Percentiles rank a stretch among this genome's conserved stretches.
Conservation (phyloP, 2,797 vertebrate species). For the Hydrolagus colliei region DNA sequence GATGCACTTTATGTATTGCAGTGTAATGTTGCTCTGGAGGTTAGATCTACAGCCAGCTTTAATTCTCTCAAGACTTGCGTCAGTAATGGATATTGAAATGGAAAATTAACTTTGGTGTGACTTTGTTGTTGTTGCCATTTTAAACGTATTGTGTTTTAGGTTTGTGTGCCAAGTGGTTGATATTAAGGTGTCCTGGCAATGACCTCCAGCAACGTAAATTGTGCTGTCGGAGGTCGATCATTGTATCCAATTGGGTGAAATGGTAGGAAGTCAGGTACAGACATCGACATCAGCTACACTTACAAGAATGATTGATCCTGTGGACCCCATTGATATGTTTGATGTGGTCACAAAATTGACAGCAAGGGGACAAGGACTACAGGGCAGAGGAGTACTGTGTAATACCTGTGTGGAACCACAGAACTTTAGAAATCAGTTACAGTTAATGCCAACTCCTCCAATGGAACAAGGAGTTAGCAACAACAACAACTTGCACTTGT, state of each 20-base stretch:
- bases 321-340: too few relatives aligned
- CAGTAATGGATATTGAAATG: constrained; percentile 21
- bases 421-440: too few relatives aligned
- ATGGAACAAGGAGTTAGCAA: too few relatives aligned
- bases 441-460: too few relatives aligned
- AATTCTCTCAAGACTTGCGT: constrained; percentile 4
- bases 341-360: too few relatives aligned
- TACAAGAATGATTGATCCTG: too few relatives aligned
- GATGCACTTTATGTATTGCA: constrained; percentile 1
- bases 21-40: neutral
- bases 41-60: neutral
- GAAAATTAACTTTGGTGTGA: neutral
- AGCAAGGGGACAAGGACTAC: too few relatives aligned
- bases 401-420: too few relatives aligned
- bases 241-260: neutral
- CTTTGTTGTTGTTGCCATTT: neutral
- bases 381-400: too few relatives aligned
- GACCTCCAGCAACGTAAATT: neutral
- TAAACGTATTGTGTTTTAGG: constrained; percentile 12
- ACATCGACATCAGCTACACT: too few relatives aligned
- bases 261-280: neutral
- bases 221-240: neutral
- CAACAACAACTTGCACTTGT: too few relatives aligned
- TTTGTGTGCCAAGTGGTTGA: neutral
- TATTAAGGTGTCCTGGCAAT: neutral